Base-by-base conservation (phyloP, 23 tunicate species). In the Ciona savignyi region DNA sequence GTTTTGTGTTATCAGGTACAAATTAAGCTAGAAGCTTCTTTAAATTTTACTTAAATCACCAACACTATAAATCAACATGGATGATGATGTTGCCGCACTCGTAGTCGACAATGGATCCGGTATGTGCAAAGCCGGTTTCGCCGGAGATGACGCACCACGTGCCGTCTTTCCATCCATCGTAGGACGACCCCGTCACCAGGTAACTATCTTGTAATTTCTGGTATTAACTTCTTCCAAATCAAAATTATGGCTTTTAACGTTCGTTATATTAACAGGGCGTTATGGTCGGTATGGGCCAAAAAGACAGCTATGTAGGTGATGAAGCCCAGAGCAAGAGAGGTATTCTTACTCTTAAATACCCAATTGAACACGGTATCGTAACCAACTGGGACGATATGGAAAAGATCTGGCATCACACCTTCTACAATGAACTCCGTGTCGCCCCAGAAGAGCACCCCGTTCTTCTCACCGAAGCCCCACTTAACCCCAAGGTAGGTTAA, bases 261-360 rank as follows among this genome's bases (percentile, higher is more conserved):
- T n/a, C n/a, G n/a, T n/a, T n/a, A n/a, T n/a, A 15, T 42, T 42
- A 42, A 42, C 34, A 69, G 73, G 73, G 73, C 34, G 73, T 69
- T 2, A 69, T 69, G 73, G 73, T 69, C 34, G 73, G 73, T 29
- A 69, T 69, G 73, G 73, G 73, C 1, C 73, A 69, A n/a, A 69
- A 69, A 51, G 73, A 69, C 51, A 69, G 73, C 34, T 69, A 69
- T 35, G 73, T 69, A 2, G 73, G 73, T 1, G 73, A 69, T 15
- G 56, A 42, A 42, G 56, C 56, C 56, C 56, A 42, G 56, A 42
- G 56, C 56, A 42, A 42, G 15, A 42, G 56, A 42, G 56, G 56
- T 42, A 42, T 42, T 15, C 56, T 42, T 42, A 42, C 56, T 42
- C 56, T 42, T 9, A 42, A 42, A 42, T 42, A 42, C 56, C 56